Evolutionary conservation across 2,888 invertebrate genomes (phyloP), one percentile per base, ranked within the genome.

Genomic region (Norana najaformis): DNA sequence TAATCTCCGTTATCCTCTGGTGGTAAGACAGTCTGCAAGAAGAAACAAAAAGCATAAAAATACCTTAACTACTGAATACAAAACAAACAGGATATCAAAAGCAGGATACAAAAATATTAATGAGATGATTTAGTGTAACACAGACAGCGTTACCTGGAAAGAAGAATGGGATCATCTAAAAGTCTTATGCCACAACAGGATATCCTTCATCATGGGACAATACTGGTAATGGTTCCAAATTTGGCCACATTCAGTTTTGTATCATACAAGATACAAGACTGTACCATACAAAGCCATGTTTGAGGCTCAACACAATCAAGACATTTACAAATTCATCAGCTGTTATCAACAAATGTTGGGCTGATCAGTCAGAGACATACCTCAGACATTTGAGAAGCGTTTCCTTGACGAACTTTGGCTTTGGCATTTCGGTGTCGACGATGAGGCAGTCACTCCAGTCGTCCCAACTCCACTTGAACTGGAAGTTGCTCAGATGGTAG

Each of bases 401-500:
- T 95, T 99, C 99, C 92, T 97, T 96, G 90, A 99, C 97, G 95
- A 99, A 99, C 94, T 98, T 97, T 1, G 98, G 98, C 93, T 98
- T 97, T 0, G 99, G 99, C 95, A 98, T 97, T 93, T 98, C 97
- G 0, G 92, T 92, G 89, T 94, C 94, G 90, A 93, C 93, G 90
- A 93, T 92, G 23, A 95, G 91, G 91, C 95, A 95, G 41, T 94
- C 94, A 18, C 93, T 92, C 96, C 96, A 96, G 91, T 96, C 95
- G 36, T 95, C 94, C 99, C 99, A 99, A 4, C 98, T 98, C 99
- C 99, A 99, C 90, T 98, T 97, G 95, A 98, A 99, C 95, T 99
- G 99, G 95, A 99, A 99, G 95, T 99, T 99, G 95, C 99, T 99
- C 95, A 99, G 96, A 95, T 99, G 99, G 95, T 99, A 99, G 0